phyloP scores from a whole-genome alignment of 2,113 vertebrate species.

The Chauna torquata region DNA sequence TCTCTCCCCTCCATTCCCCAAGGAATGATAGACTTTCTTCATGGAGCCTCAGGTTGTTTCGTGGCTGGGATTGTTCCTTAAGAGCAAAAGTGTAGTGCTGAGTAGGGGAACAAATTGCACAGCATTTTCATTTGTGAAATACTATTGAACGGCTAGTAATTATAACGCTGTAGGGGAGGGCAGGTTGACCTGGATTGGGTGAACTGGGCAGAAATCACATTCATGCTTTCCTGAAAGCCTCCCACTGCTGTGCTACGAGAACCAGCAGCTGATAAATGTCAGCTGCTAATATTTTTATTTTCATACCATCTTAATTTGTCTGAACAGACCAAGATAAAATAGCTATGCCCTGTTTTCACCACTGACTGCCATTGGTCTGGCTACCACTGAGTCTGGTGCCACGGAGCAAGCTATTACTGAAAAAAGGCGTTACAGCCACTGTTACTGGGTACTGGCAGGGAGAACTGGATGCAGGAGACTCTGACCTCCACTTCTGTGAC shows the following conservation, averaged over 20 bases:
- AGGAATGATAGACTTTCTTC: background rate
- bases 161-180: background rate
- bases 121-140: background rate
- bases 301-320: background rate
- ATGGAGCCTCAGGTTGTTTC: background rate
- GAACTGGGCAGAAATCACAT: background rate
- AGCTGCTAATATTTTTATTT: background rate
- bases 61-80: background rate
- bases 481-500: background rate
- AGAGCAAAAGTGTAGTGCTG: background rate
- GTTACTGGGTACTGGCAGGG: background rate
- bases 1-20: rapidly evolving
- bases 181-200: background rate
- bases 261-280: background rate
- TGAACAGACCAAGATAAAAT: background rate
- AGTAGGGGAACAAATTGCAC: background rate
- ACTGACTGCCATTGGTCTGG: background rate
- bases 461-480: background rate
- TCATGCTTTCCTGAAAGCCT: background rate
- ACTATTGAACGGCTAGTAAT: background rate
- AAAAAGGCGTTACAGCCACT: background rate
- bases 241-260: background rate
- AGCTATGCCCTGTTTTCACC: background rate
- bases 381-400: background rate
- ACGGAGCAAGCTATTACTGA: background rate